Evolutionary conservation across 2,797 vertebrate species (phyloP).

Genomic region (Acrocephalus scirpaceus): DNA sequence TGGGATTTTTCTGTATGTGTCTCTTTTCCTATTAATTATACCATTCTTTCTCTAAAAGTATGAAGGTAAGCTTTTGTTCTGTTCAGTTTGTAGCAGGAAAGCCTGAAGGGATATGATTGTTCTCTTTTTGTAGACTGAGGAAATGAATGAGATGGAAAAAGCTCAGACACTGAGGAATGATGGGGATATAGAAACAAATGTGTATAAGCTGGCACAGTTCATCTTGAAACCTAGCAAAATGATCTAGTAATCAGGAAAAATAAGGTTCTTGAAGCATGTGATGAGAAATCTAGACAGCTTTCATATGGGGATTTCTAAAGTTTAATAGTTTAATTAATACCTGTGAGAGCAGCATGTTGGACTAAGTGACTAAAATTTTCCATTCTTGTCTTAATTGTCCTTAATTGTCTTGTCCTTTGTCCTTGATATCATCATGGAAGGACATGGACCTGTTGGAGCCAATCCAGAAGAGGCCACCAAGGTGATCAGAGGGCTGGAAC

Average conservation of each 20-base stretch:
- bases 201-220: neutral
- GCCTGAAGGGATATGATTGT: neutral
- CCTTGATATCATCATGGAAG: neutral
- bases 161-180: neutral
- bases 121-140: neutral
- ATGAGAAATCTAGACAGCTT: neutral
- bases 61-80: neutral
- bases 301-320: neutral
- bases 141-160: neutral
- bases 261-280: neutral
- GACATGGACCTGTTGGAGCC: accelerated
- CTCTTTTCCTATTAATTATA: neutral
- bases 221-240: neutral
- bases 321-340: neutral
- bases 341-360: neutral
- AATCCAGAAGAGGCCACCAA: neutral
- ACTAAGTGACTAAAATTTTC: neutral
- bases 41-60: neutral
- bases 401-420: neutral
- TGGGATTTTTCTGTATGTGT: neutral
- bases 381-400: neutral
- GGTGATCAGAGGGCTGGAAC: accelerated
- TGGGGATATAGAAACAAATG: neutral
- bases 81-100: neutral
- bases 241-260: neutral